phyloP scores from a whole-genome alignment of 2,113 vertebrate species.

The Talpa occidentalis region DNA sequence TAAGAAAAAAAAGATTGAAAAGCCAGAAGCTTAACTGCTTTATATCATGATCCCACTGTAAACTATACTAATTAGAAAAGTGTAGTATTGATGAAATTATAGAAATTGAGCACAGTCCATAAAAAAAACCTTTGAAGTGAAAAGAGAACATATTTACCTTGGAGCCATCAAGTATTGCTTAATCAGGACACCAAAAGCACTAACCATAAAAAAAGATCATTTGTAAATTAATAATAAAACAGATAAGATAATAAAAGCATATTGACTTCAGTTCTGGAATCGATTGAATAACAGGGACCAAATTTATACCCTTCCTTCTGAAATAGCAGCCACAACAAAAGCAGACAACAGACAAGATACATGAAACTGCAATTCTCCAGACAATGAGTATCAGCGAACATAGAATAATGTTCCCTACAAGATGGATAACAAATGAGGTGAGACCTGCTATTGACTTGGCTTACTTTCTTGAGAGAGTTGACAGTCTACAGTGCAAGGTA shows the following conservation, averaged over 20 bases:
- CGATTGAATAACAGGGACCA: neutral
- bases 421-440: neutral
- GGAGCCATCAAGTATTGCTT: neutral
- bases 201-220: neutral
- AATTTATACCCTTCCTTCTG: neutral
- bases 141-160: neutral
- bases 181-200: neutral
- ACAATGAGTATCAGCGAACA: neutral
- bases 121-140: constrained; percentile 2
- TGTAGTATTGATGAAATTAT: neutral
- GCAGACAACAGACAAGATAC: neutral
- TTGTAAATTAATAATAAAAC: constrained; percentile 2
- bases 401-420: neutral
- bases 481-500: neutral
- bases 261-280: neutral
- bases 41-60: neutral
- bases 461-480: neutral
- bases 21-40: neutral
- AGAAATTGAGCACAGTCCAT: neutral
- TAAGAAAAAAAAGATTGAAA: neutral
- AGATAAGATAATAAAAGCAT: constrained; percentile 7
- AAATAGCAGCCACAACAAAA: neutral
- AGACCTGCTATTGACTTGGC: neutral
- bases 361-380: neutral
- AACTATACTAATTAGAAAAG: constrained; percentile 1